phyloP scores from a whole-genome alignment of 2,888 invertebrate genomes.

The Cephus runcator region DNA sequence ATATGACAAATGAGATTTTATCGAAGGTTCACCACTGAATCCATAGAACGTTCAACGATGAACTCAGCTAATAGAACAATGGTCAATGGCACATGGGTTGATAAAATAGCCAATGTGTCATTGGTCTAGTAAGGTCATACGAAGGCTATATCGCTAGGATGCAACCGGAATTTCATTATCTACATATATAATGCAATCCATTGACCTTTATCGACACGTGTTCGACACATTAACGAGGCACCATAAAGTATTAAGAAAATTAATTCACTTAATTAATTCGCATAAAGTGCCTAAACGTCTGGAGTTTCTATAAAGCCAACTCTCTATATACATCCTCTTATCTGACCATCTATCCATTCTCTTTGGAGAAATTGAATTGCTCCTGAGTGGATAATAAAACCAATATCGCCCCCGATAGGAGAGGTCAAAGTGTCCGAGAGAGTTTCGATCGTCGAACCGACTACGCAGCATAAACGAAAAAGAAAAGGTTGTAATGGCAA shows the following conservation, averaged over 20 bases:
- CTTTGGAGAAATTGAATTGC: neutral
- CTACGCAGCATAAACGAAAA: neutral
- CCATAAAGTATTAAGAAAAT: neutral
- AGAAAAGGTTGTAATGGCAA: neutral
- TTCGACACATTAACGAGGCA: neutral
- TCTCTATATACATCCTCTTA: neutral
- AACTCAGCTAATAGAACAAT: neutral
- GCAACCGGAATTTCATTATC: neutral
- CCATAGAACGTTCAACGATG: neutral
- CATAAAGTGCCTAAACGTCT: neutral
- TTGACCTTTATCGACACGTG: neutral
- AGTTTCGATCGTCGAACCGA: neutral
- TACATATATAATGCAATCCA: neutral
- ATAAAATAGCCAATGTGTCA: conserved; percentile 14
- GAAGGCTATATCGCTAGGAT: neutral
- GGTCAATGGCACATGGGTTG: neutral
- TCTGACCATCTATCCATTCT: neutral
- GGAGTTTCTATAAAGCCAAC: neutral
- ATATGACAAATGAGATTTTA: neutral
- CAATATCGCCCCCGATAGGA: neutral
- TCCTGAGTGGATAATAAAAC: neutral
- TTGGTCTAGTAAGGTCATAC: conserved; percentile 17
- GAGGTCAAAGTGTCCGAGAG: neutral
- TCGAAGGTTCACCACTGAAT: neutral
- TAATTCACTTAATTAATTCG: neutral